Evolutionary conservation across 2,888 invertebrate genomes (phyloP), one percentile per base, ranked within the genome.

Genomic region (Chloromyia formosa): DNA sequence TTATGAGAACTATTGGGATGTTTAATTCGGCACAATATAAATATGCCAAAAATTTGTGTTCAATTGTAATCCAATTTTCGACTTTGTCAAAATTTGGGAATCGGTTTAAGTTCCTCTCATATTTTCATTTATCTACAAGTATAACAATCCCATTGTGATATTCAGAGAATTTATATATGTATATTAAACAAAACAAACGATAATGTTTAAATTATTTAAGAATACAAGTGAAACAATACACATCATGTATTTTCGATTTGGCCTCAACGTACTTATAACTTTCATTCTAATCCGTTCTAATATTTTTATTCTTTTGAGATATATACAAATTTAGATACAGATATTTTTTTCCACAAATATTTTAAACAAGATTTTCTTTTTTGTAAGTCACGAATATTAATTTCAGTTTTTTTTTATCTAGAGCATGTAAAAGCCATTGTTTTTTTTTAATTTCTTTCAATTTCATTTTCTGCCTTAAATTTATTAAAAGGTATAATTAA

Each of bases 101-200:
- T 5, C 5, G 12, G 62, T 66, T 27, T 72, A 58, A 75, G 60
- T 73, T 66, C 42, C 62, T 74, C n/a, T 68, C 61, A 42, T 22
- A 40, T 74, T 74, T 74, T 76, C 76, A 76, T 75, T 76, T 64
- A 75, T 23, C 22, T 75, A 76, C 75, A 76, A 75, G 35, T 75
- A 75, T 75, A 76, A 76, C 76, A 76, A 76, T 76, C 76, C 76
- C 74, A 56, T 76, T 68, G 58, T 42, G 53, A 20, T 53, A 49
- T 73, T 61, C 53, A 23, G 20, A 35, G 54, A 61, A 49, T 27
- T 60, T n/a, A 23, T 60, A n/a, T n/a, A n/a, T n/a, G n/a, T n/a
- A n/a, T n/a, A n/a, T n/a, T n/a, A n/a, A n/a, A n/a, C n/a, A n/a
- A n/a, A n/a, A n/a, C n/a, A n/a, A n/a, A n/a, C n/a, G 7, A 61